These are phyloP conservation scores for Salvelinus namaycush DNA, from an alignment of 2,113 vertebrate species.

Conservation along the genomic window DNA sequence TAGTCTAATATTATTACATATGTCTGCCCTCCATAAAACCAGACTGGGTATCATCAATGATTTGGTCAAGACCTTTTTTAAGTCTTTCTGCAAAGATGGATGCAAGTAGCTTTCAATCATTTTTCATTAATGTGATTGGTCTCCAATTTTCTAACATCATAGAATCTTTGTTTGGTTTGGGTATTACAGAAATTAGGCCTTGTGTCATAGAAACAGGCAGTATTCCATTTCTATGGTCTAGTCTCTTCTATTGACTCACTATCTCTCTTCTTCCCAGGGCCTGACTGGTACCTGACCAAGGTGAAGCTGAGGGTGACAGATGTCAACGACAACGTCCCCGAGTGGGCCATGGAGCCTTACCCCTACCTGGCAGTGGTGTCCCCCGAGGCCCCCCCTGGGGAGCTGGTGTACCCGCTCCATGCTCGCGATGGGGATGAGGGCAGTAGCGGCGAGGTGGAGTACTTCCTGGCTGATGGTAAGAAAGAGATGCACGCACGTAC, in stretches of 20 bases:
- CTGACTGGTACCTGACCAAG: constrained; percentile 81
- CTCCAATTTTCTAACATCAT: too few species aligned
- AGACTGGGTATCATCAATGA: too few species aligned
- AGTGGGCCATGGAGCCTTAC: constrained; percentile 85
- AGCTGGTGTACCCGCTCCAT: constrained; percentile 83
- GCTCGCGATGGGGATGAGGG: constrained; percentile 83
- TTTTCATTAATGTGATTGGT: too few species aligned
- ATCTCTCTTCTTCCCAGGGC: constrained; percentile 51
- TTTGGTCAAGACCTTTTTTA: too few species aligned
- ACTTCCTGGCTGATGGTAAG: constrained; percentile 86
- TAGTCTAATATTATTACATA: too few species aligned
- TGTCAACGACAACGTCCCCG: constrained; percentile 83
- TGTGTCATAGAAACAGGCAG: too few species aligned
- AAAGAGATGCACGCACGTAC: constrained; percentile 34
- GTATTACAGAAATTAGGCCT: too few species aligned
- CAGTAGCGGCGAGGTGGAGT: constrained; percentile 80
- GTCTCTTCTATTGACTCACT: background rate
- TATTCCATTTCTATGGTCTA: background rate
- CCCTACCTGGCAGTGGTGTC: constrained; percentile 82
- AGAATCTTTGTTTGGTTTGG: too few species aligned
- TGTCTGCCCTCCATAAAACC: too few species aligned
- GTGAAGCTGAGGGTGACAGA: constrained; percentile 81
- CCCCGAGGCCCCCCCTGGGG: constrained; percentile 67
- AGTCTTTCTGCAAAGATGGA: too few species aligned
- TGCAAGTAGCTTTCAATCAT: too few species aligned